These are phyloP conservation scores for Augochlora pura DNA, from an alignment of 1,140 invertebrate genomes.

Conservation along the genomic window DNA sequence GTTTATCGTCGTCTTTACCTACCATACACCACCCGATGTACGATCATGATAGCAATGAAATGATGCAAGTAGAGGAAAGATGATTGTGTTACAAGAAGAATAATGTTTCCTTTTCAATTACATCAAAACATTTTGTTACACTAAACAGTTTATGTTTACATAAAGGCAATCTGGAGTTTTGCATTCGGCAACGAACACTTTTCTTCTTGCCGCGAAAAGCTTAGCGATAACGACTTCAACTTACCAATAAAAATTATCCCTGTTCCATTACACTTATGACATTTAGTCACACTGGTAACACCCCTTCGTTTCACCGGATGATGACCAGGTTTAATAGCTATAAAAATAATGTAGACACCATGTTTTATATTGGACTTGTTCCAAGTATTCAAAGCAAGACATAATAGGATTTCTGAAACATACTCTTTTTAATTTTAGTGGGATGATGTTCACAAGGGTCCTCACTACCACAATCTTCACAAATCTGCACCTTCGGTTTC, in stretches of 20 bases:
- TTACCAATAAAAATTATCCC: slow-evolving; percentile 90
- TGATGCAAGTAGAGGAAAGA: slow-evolving; percentile 70
- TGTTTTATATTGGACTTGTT: not conserved
- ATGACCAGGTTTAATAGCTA: slow-evolving; percentile 83
- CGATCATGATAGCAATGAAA: slow-evolving; percentile 77
- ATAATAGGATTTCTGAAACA: slow-evolving; percentile 37
- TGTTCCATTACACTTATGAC: slow-evolving; percentile 92
- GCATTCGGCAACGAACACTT: slow-evolving; percentile 52
- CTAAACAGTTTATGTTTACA: not conserved
- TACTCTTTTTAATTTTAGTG: slow-evolving; percentile 79
- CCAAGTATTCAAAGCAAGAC: too few species aligned
- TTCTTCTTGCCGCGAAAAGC: slow-evolving; percentile 27
- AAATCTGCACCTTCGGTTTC: slow-evolving; percentile 77
- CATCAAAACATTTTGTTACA: not conserved
- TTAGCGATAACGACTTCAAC: slow-evolving; percentile 37
- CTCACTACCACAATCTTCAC: slow-evolving; percentile 78
- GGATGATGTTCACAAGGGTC: slow-evolving; percentile 79
- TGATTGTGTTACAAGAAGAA: slow-evolving; percentile 51
- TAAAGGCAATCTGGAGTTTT: not conserved
- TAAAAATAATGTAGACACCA: slow-evolving; percentile 50
- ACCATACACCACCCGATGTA: slow-evolving; percentile 77
- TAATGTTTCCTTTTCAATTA: slow-evolving; percentile 43
- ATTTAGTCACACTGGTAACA: slow-evolving; percentile 90
- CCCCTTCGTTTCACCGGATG: slow-evolving; percentile 91
- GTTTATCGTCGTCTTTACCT: slow-evolving; percentile 78